Evolutionary conservation across 2,888 invertebrate genomes (phyloP), one percentile per base, ranked within the genome.

Genomic region (Koerneria pararmatus): DNA sequence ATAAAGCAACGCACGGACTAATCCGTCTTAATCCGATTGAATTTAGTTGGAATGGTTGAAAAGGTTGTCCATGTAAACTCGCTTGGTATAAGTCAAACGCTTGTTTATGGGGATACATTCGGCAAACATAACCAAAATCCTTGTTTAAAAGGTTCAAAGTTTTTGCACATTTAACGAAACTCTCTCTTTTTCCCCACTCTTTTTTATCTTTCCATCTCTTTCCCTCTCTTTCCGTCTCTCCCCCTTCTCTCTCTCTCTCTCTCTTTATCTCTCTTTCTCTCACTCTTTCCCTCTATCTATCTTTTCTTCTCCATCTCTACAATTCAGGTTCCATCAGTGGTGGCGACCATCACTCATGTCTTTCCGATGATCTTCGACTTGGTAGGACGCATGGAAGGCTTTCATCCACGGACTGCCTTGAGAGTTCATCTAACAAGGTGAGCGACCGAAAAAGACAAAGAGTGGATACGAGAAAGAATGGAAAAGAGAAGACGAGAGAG

Each of bases 291-390:
- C 15, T 19, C 27, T 29, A 31, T 19, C 34, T 61, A 69, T 27
- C 53, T 69, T n/a, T 19, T 29, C 41, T 27, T 49, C 24, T 59
- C 46, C 29, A 24, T 41, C 11, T 19, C 19, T 60, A 54, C 29
- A 29, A 63, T 15, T 67, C 72, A 85, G 85, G 84, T 92, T 46
- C 92, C 93, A 0, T 88, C 94, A 61, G 91, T 94, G 4, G 90
- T 95, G 86, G 90, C 92, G 0, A 87, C 92, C 48, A 91, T 97
- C 67, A 90, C 92, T 0, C 89, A 90, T 59, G 88, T 91, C 3
- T 92, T 93, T 81, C 97, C 97, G 0, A 89, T 91, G 82, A 88
- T 94, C 59, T 95, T 97, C 82, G 95, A 97, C 84, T 86, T 91
- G 3, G 84, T 86, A 46, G 84, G 84, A 0, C 87, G 90, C 67